These are phyloP conservation scores for Graptemys geographica DNA, from an alignment of 2,797 vertebrate genomes.

Conservation along the genomic window DNA sequence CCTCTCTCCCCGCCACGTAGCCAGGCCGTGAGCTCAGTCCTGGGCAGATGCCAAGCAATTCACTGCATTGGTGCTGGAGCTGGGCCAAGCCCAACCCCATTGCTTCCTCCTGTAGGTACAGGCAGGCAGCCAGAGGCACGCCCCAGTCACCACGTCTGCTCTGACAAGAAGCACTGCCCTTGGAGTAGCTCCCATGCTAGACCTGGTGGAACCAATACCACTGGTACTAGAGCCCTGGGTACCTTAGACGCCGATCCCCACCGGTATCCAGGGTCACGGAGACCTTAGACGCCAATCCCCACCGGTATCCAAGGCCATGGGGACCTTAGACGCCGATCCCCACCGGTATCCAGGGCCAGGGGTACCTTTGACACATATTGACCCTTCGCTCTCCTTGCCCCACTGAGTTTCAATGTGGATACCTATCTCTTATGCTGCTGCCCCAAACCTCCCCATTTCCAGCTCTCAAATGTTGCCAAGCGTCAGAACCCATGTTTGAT, in stretches of 20 bases:
- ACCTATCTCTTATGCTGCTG: background rate
- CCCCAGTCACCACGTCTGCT: background rate
- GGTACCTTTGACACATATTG: background rate
- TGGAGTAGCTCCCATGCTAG: background rate
- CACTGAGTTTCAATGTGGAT: background rate
- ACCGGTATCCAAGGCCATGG: no score
- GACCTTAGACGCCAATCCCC: no score
- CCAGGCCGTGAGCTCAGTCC: background rate
- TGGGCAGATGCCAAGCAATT: background rate
- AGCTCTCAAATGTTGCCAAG: background rate
- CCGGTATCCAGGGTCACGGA: no score
- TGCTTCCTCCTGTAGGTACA: background rate
- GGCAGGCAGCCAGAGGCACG: background rate
- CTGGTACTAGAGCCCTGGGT: no score
- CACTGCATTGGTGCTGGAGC: background rate
- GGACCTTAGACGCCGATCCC: no score
- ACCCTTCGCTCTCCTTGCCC: background rate
- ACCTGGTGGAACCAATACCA: background rate
- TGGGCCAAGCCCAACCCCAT: background rate
- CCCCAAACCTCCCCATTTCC: background rate
- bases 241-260: no score
- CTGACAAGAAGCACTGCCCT: background rate
- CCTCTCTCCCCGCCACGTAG: background rate
- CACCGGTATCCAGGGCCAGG: no score
- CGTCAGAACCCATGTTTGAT: background rate